Base-by-base conservation (phyloP, 2,888 invertebrate species). In the Acanthosepion esculentum region DNA sequence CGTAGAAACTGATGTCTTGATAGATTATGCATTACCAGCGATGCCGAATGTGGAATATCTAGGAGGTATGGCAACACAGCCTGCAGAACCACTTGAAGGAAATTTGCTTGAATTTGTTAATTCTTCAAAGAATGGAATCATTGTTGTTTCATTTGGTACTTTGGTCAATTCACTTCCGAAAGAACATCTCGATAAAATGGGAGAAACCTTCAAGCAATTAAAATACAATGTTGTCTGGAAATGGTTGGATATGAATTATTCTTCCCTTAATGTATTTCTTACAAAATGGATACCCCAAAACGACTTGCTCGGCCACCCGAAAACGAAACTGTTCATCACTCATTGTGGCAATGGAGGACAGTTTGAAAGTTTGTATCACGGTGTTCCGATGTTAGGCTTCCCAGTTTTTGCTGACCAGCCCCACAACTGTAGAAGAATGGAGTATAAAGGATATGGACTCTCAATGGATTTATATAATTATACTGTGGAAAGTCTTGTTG, bases 291-390 rank as follows among this genome's bases (percentile, higher is more conserved):
- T 96, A n/a, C 96, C 96, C 0, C 96, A 96, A 91, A 96, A 96
- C 94, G 96, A 96, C 92, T 91, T 96, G 20, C 93, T 96, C 18
- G 96, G 95, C 48, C 96, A 96, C 91, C 95, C 93, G 10, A 95
- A 95, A 23, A 94, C 95, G 10, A 95, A 95, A 91, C 94, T 96
- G 8, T 96, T 96, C 92, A 95, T 96, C n/a, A 95, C 96, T 12
- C 96, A 96, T 94, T 96, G 96, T 64, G 96, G 96, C 20, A 95
- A 95, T 53, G 96, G 96, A 93, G 95, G 96, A n/a, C 95, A 96
- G 64, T 96, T 95, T 95, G 96, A 96, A 94, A 95, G 95, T 1
- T 94, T 96, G 12, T 96, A 96, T 94, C 96, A 96, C 64, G 96
- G 94, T 10, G 96, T 96, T 23, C 96, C 96, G 0, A 95, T 96